Evolutionary conservation across 1,140 invertebrate species (phyloP), one percentile per base, ranked within the genome.

Genomic region (Spodoptera litura): DNA sequence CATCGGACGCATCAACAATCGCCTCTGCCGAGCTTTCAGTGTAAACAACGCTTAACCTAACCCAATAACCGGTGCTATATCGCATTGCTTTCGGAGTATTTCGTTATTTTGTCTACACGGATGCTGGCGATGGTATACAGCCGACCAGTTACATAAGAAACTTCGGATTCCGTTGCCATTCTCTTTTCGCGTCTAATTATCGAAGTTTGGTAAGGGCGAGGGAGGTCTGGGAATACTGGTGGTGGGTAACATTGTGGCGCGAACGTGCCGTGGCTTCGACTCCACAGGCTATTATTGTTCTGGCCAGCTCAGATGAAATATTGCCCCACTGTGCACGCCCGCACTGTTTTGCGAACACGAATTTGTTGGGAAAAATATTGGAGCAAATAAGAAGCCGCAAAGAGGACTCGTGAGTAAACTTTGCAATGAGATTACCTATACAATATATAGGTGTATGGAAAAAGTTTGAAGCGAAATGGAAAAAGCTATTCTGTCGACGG

Each of bases 81-180:
- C 91, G 88, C 86, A 87, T 93, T 92, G 91, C 92, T 92, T 94
- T 94, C 91, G 87, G 88, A 81, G 90, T 94, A 93, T 91, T 94
- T 88, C 91, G 88, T 89, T 94, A 94, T 94, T 94, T 94, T 94
- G 93, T 94, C 93, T 94, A 94, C 93, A 91, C 88, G 91, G 91
- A 94, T 92, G 87, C 89, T 90, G 89, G 89, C 88, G 91, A 91
- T 93, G 88, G 89, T 90, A 82, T 86, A 85, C 81, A 82, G 87
- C 74, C 76, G 78, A 81, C 93, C 88, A 92, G 78, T 75, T 13
- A 53, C 81, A 13, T 10, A 53, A 84, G 89, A 89, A 9, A 88
- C 84, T 72, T 75, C n/a, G 55, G 72, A 76, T 79, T 59, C 51
- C 62, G 59, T 62, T 52, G 62, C n/a, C 10, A 53, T 75, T 31